Evolutionary conservation across 2,888 invertebrate species (phyloP), one percentile per base, ranked within the genome.

Genomic region (Acleris laterana): DNA sequence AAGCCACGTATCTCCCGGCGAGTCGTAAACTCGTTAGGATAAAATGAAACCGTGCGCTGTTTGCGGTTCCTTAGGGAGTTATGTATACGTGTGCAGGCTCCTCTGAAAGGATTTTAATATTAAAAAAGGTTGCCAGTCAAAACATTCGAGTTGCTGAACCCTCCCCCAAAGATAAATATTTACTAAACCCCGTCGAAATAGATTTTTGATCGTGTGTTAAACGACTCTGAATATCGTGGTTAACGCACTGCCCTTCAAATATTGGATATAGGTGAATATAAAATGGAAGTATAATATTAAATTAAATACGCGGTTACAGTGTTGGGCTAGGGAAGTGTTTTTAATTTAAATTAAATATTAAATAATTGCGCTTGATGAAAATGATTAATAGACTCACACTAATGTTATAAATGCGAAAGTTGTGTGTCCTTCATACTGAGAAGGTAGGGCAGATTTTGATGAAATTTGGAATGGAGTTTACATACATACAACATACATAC

Each of bases 51-150:
- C 66, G 68, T 56, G 68, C 56, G 62, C 57, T 62, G 71, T 70
- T 69, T 70, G 69, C 63, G 68, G 69, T 68, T 61, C 69, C 69
- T 70, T 59, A 25, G 68, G 70, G 64, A 71, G 56, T 59, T 62
- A 65, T 44, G 63, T 66, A 66, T 66, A 61, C 55, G 66, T 52
- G 60, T 56, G 46, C 64, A 38, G 17, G 44, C 55, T 59, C 59
- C 58, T 55, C 56, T 62, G 63, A 69, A 70, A 62, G 71, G 70
- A 71, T 71, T 71, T 71, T 71, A 71, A 70, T 71, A 71, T 63
- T 71, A 71, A 63, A 70, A 69, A 59, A 68, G 66, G 66, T 62
- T 66, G 65, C 63, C 69, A 70, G 71, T 70, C 63, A 70, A 70
- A 70, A 70, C 70, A 69, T 61, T 64, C 49, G 38, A 57, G 61